These are phyloP conservation scores for Symphodus melops DNA, from an alignment of 2,113 vertebrate genomes.

Conservation along the genomic window DNA sequence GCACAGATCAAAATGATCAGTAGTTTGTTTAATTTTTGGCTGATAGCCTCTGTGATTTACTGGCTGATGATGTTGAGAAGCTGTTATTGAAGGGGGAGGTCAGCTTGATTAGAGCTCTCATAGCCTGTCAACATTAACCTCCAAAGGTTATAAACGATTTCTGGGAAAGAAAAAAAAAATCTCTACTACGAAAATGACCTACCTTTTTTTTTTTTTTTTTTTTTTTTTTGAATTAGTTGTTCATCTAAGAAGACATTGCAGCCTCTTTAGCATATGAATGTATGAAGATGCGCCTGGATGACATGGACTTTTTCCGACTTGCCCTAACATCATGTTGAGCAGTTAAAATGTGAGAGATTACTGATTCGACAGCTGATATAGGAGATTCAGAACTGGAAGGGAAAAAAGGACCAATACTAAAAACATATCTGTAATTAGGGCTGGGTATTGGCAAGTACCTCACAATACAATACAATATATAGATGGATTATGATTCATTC, in stretches of 20 bases:
- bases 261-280: no score
- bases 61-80: slow-evolving; percentile 51
- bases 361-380: no score
- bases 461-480: no score
- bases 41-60: slow-evolving; percentile 56
- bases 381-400: no score
- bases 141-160: neutral
- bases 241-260: neutral
- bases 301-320: no score
- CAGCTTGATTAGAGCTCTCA: slow-evolving; percentile 46
- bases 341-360: no score
- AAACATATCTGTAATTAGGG: no score
- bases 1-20: slow-evolving; percentile 25
- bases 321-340: no score
- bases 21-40: slow-evolving; percentile 5
- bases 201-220: slow-evolving; percentile 15
- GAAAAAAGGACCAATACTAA: no score
- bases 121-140: neutral
- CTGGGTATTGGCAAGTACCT: no score
- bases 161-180: neutral
- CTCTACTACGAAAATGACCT: neutral
- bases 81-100: slow-evolving; percentile 28
- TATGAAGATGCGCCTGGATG: no score
- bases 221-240: slow-evolving; percentile 14
- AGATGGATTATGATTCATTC: no score